Conservation (phyloP, 2,797 vertebrate genomes). For the Argya squamiceps region DNA sequence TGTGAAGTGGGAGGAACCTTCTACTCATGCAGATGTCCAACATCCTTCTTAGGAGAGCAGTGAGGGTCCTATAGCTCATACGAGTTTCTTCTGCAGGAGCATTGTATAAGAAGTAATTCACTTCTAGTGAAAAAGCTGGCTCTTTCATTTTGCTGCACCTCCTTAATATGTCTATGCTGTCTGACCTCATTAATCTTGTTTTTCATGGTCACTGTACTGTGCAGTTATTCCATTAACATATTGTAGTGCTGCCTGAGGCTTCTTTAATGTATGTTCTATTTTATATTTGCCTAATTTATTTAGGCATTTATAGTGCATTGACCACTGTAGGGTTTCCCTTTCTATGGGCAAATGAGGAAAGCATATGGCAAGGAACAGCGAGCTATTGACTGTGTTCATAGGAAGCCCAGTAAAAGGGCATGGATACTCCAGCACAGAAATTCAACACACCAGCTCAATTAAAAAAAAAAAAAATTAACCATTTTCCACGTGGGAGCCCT, state of each 20-base stretch:
- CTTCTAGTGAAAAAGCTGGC: background rate
- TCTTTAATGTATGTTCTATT: constrained; percentile 40
- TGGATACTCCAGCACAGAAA: background rate
- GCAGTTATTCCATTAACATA: constrained; percentile 62
- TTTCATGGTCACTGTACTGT: constrained; percentile 55
- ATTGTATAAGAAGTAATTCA: background rate
- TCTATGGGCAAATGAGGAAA: background rate
- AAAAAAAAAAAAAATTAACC: background rate
- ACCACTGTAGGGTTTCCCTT: constrained; percentile 23
- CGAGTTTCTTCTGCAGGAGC: background rate
- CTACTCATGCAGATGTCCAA: background rate
- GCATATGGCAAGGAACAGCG: constrained; percentile 4
- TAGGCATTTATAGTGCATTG: constrained; percentile 54
- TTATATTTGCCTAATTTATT: constrained; percentile 55
- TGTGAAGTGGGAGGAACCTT: background rate
- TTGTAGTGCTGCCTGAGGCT: constrained; percentile 41
- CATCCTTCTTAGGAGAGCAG: background rate
- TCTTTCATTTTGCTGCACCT: background rate
- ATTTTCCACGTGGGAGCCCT: background rate
- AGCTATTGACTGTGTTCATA: background rate
- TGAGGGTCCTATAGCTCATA: background rate
- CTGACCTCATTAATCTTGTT: constrained; percentile 64
- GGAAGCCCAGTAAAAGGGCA: background rate
- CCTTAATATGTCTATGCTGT: background rate
- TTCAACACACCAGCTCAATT: background rate